Evolutionary conservation across 2,888 invertebrate genomes (phyloP), one percentile per base, ranked within the genome.

Genomic region (Dynastes tityus): DNA sequence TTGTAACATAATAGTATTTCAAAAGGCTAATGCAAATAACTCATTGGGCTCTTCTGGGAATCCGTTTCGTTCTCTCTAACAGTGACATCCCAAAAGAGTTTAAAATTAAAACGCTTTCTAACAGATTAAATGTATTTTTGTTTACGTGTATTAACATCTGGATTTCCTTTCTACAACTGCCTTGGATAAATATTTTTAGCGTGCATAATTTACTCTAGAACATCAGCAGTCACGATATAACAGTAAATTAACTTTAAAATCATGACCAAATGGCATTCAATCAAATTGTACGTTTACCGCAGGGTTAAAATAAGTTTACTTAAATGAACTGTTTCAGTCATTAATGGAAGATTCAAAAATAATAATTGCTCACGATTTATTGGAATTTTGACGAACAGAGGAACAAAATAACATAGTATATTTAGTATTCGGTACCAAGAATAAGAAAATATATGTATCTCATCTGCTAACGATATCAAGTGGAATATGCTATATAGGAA

Each of bases 71-170:
- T 63, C 63, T 32, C 32, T 2, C 2, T 63, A 63, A 63, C 8
- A 32, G 63, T 63, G 63, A 63, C 63, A 63, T 63, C 40, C 65
- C 45, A 65, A 65, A 16, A 29, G 63, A 45, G 61, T 74, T 74
- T 74, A 74, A 74, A 74, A 74, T 74, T 63, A 74, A 74, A 74
- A 22, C 61, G 73, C 29, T 45, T 74, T 61, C 73, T 61, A 74
- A 40, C 61, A 61, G 73, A 74, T 74, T 61, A 61, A 61, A 74
- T 74, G 61, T 74, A 74, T 61, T 74, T 74, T 74, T 45, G 61
- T 61, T 45, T 61, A 61, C 40, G 61, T 49, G 73, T 40, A 74
- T 63, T 74, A 74, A 45, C 61, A 58, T 61, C 61, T 63, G 73
- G 45, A 49, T 61, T 74, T 74, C 49, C 61, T 61, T 45, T 61